Conservation (phyloP, 1,140 invertebrate species). For the Periplaneta americana region DNA sequence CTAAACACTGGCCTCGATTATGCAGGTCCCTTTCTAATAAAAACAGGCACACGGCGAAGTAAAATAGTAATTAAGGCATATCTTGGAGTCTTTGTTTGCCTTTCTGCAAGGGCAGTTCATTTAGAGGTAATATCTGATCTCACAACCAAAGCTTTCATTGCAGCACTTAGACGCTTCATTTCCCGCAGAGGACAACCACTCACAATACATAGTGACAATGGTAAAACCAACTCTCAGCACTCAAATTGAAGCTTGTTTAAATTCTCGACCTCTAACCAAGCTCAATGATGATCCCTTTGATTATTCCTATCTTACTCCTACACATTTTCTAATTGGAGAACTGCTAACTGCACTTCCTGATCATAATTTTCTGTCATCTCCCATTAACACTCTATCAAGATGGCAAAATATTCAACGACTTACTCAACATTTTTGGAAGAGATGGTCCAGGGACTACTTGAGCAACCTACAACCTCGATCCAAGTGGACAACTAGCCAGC, state of each 20-base stretch:
- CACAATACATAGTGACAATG: constrained; percentile 34
- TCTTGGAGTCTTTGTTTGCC: constrained; percentile 38
- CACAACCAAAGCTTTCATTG: constrained; percentile 34
- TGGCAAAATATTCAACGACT: background rate
- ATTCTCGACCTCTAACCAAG: constrained; percentile 28
- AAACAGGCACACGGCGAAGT: constrained; percentile 23
- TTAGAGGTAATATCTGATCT: constrained; percentile 36
- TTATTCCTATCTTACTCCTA: constrained; percentile 26
- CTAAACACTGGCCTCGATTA: constrained; percentile 34
- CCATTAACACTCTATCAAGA: background rate
- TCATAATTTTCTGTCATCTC: background rate
- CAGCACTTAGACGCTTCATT: constrained; percentile 35
- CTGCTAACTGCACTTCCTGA: constrained; percentile 18
- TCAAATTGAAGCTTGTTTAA: constrained; percentile 33
- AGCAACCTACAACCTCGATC: background rate
- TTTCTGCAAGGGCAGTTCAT: constrained; percentile 38
- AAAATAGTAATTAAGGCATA: constrained; percentile 33
- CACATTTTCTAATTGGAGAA: constrained; percentile 32
- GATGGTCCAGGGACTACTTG: background rate
- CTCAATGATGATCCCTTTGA: constrained; percentile 24
- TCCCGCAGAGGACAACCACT: constrained; percentile 31
- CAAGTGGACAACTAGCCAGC: background rate
- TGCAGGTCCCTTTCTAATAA: constrained; percentile 36
- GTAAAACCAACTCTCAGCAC: constrained; percentile 31
- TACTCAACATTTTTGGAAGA: background rate